A percentile compares a stretch with the other conserved stretches of the same genome.
Evolutionary conservation across 2,113 vertebrate genomes (phyloP).

Genomic region (Apistogramma diplotaenia): DNA sequence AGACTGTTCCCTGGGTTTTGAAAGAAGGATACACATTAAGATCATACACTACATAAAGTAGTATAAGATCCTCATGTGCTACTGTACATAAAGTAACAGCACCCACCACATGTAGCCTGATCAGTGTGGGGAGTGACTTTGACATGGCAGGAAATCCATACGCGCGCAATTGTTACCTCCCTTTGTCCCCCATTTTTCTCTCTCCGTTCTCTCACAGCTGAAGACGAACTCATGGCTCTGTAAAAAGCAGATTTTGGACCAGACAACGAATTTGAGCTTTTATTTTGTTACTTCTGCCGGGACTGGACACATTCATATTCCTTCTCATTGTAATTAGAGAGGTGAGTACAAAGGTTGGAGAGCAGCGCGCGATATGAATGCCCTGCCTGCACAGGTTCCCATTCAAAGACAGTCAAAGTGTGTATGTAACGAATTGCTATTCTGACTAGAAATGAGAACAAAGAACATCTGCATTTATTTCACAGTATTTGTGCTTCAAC

Average conservation of each 20-base stretch:
- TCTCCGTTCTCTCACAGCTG: not conserved
- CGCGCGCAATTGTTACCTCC: not conserved
- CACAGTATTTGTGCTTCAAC: not conserved
- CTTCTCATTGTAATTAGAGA: not conserved
- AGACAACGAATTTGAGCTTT: not conserved
- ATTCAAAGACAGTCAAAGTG: not conserved
- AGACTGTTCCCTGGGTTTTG: not conserved
- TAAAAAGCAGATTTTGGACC: not conserved
- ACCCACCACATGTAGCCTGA: not conserved
- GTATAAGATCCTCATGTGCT: too few relatives aligned
- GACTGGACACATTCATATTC: slow-evolving; percentile 1
- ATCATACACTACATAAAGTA: too few relatives aligned
- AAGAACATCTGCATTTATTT: not conserved
- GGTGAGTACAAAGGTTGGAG: slow-evolving; percentile 39
- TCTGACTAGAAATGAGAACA: not conserved
- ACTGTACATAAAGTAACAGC: not conserved
- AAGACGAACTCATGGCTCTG: not conserved
- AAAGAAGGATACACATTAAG: too few relatives aligned
- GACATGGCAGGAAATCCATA: slow-evolving; percentile 37
- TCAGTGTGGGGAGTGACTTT: slow-evolving; percentile 29
- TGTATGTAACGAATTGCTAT: too few relatives aligned
- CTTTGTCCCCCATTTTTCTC: not conserved
- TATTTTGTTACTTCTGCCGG: not conserved
- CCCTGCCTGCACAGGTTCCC: not conserved
- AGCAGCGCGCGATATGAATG: not conserved